Base-by-base conservation (phyloP, 2,888 invertebrate species). In the Tolmerus cingulatus region DNA sequence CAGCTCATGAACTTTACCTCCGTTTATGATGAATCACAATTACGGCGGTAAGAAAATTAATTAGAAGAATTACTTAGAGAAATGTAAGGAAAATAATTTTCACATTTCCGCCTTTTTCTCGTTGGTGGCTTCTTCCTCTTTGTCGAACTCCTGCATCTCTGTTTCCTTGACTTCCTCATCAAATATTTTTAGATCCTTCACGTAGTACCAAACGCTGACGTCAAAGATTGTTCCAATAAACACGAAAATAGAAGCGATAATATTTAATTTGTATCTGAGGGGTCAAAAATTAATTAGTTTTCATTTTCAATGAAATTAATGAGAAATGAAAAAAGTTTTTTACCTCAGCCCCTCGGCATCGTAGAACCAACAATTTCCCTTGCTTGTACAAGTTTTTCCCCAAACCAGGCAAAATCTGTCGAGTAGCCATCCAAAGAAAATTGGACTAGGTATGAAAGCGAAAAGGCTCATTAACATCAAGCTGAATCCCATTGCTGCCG, bases 361-460 rank as follows among this genome's bases (percentile, higher is more conserved):
- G 91, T 96, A 96, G 12, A 96, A 92, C 96, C 96, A 96, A 90
- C 96, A 96, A 90, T 96, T 96, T 88, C 96, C 95, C 77, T 93
- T 94, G 51, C 94, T 94, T 1, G 94, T 93, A 90, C 96, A 96
- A 4, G 95, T 95, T 90, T 95, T 95, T 14, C 96, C 96, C 96
- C 96, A 96, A 16, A 96, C 95, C 37, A 95, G 91, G 90, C 96
- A 96, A 8, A 95, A 94, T 57, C 90, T 90, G 90, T 93, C 92
- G 90, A 96, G 94, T 86, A 96, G 94, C 90, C 94, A 95, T 86
- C 96, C 96, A 90, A 96, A 96, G 87, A 96, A 93, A 89, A 97
- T 95, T 0, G 96, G 96, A 79, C 96, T 95, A 0, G 96, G 96
- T 89, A 96, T 95, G 90, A 96, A 95, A 12, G 96, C 95, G 89